A percentile compares a stretch with the other conserved stretches of the same genome.
phyloP scores from a whole-genome alignment of 1,140 invertebrate species.

The Tetragonula clypearis region DNA sequence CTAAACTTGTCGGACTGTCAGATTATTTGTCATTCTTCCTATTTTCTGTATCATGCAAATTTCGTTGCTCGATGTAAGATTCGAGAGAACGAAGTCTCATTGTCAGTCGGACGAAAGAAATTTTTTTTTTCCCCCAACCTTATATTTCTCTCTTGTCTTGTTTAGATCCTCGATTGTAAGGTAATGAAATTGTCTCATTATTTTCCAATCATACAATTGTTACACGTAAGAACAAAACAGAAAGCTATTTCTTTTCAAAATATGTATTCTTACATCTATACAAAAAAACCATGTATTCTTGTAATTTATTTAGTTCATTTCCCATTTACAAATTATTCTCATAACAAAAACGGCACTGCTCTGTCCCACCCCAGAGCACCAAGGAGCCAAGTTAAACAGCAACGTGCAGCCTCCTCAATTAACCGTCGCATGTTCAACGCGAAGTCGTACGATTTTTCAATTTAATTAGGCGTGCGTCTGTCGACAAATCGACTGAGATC shows the following conservation, averaged over 20 bases:
- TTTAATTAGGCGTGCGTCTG: conserved; percentile 29
- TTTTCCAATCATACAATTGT: too few species aligned
- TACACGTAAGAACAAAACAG: background rate
- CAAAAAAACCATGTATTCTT: background rate
- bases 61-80: background rate
- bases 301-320: background rate
- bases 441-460: conserved; percentile 15
- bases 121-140: too few species aligned
- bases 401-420: background rate
- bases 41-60: background rate
- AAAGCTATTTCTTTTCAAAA: background rate
- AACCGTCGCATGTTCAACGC: background rate
- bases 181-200: background rate
- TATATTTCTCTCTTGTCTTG: too few species aligned
- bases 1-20: background rate
- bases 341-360: background rate
- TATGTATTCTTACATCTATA: background rate
- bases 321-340: too few species aligned
- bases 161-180: background rate
- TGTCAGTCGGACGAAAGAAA: too few species aligned
- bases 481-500: conserved; percentile 27
- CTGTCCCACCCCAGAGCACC: background rate
- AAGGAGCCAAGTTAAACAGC: background rate
- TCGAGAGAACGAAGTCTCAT: background rate
- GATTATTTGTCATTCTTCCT: background rate